phyloP scores from a whole-genome alignment of 2,797 vertebrate genomes.

The Myiothlypis coronata region DNA sequence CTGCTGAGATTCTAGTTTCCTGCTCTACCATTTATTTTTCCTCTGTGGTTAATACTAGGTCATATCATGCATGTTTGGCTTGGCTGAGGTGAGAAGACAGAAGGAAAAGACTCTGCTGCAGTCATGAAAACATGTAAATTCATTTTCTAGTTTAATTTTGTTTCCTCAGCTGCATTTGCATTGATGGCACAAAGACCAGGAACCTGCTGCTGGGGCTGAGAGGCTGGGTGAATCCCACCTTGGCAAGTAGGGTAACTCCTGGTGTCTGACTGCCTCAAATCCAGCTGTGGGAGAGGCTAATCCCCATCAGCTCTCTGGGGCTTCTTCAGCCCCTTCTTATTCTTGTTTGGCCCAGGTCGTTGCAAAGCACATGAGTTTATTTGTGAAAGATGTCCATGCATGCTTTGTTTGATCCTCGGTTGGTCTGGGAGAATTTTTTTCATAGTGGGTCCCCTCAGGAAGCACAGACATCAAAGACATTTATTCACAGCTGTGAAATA shows the following conservation, averaged over 20 bases:
- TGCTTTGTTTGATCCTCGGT: neutral
- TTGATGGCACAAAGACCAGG: neutral
- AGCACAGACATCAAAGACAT: neutral
- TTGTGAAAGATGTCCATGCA: neutral
- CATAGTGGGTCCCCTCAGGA: neutral
- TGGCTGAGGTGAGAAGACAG: neutral
- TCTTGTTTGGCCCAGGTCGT: neutral
- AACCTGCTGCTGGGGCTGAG: neutral
- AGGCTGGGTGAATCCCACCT: neutral
- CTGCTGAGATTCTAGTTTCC: neutral
- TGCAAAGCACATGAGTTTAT: neutral
- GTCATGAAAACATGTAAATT: neutral
- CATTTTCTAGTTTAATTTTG: neutral
- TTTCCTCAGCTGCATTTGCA: neutral
- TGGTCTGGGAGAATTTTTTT: neutral
- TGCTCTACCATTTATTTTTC: neutral
- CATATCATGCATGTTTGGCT: neutral
- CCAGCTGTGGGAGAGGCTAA: neutral
- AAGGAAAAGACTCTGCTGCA: neutral
- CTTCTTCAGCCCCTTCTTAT: neutral
- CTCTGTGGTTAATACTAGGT: neutral
- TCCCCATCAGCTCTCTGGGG: neutral
- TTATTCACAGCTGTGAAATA: neutral
- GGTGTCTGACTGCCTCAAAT: neutral
- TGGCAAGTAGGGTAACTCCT: neutral